Evolutionary conservation across 2,113 vertebrate species (phyloP).

Genomic region (Toxostoma redivivum): DNA sequence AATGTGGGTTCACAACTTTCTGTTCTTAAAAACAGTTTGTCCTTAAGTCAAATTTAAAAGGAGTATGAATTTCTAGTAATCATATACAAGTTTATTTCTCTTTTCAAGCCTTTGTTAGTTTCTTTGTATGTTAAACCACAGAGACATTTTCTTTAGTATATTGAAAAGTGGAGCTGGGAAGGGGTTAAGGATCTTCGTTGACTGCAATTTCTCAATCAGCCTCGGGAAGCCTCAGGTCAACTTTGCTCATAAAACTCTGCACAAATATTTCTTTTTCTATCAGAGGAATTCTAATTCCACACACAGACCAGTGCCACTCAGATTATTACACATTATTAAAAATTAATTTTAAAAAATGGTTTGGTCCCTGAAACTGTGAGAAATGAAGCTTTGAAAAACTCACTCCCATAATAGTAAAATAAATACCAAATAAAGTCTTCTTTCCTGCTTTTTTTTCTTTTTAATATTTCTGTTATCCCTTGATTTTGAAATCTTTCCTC

Average conservation of each 20-base stretch:
- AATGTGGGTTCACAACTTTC: not conserved
- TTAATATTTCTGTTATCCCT: not conserved
- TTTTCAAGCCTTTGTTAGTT: not conserved
- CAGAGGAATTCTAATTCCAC: slow-evolving; percentile 81
- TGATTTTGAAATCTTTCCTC: not conserved
- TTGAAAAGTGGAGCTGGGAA: slow-evolving; percentile 39
- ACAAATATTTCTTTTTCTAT: slow-evolving; percentile 82
- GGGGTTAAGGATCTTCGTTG: slow-evolving; percentile 70
- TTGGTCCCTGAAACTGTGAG: slow-evolving; percentile 54
- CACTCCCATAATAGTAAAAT: not conserved
- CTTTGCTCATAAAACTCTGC: slow-evolving; percentile 84
- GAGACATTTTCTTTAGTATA: not conserved
- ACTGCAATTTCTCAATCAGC: slow-evolving; percentile 79
- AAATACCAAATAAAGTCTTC: not conserved
- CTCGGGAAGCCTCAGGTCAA: slow-evolving; percentile 78
- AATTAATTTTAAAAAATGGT: slow-evolving; percentile 80
- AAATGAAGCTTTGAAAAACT: slow-evolving; percentile 19
- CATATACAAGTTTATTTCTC: not conserved
- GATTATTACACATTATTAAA: slow-evolving; percentile 89
- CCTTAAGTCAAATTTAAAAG: not conserved
- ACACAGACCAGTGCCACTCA: slow-evolving; percentile 71
- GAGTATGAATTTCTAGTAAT: not conserved
- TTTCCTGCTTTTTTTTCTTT: not conserved
- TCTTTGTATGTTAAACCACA: slow-evolving; percentile 18
- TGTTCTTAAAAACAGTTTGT: not conserved